Evolutionary conservation across 1,140 invertebrate genomes (phyloP).

Genomic region (Reticulitermes speratus): DNA sequence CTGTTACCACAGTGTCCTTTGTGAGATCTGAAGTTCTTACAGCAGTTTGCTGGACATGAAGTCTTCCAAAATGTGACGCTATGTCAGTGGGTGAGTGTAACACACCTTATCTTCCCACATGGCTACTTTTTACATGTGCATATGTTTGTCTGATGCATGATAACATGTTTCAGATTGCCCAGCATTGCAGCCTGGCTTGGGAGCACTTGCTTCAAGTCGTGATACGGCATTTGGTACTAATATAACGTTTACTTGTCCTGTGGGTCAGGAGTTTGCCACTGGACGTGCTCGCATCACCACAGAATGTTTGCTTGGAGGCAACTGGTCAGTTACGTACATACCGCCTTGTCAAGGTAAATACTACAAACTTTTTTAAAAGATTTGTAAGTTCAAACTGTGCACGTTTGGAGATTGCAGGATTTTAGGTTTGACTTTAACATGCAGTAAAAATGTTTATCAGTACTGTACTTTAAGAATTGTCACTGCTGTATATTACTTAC

Average conservation of each 20-base stretch:
- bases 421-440: not conserved
- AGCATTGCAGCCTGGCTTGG: slow-evolving; percentile 74
- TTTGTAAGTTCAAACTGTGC: too few relatives aligned
- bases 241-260: slow-evolving; percentile 87
- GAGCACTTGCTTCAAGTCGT: slow-evolving; percentile 84
- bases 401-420: too few relatives aligned
- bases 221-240: slow-evolving; percentile 90
- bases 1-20: too few relatives aligned
- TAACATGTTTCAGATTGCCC: slow-evolving; percentile 76
- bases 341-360: slow-evolving; percentile 84
- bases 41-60: too few relatives aligned
- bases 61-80: too few relatives aligned
- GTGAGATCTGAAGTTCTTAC: too few relatives aligned
- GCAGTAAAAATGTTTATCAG: not conserved
- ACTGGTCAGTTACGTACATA: slow-evolving; percentile 91
- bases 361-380: not conserved
- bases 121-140: not conserved
- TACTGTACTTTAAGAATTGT: too few relatives aligned
- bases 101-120: too few relatives aligned
- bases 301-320: slow-evolving; percentile 83
- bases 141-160: too few relatives aligned
- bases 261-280: slow-evolving; percentile 93
- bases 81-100: too few relatives aligned
- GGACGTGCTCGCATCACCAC: slow-evolving; percentile 81
- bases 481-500: too few relatives aligned